Evolutionary conservation across 2,113 vertebrate genomes (phyloP), one percentile per base, ranked within the genome.

Genomic region (Synchiropus splendidus): DNA sequence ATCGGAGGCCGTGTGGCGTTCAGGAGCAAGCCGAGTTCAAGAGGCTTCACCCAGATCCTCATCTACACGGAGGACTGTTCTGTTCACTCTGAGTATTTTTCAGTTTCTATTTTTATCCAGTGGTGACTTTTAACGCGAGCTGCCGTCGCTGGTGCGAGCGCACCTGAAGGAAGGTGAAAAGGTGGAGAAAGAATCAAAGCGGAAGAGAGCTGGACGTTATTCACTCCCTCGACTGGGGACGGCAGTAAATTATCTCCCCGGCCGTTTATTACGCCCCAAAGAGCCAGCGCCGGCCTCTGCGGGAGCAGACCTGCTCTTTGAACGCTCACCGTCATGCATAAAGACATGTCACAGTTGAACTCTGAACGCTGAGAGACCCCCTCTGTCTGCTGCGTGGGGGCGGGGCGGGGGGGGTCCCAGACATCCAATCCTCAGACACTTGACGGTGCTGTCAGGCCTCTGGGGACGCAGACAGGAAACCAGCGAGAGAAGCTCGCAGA

Each of bases 391-490:
- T 67, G 57, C 45, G 54, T 44, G 51, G 39, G 32, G 44, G 40
- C 58, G 61, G 71, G 52, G 56, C 43, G 32, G 41, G 48, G 58
- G 56, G 58, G 41, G 59, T 64, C 73, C 60, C 61, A 67, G 78
- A 75, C 79, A 82, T 69, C 72, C 81, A 73, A 75, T 75, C 70
- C 75, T 83, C 70, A 49, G 66, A 75, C 83, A 83, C 79, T 86
- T 82, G 81, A 85, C 76, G 70, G 51, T 74, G 75, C 60, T 76
- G 71, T 43, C 54, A 76, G 53, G 75, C 82, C 81, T 78, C 77
- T 52, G 64, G 44, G 82, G 85, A 87, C 74, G 67, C 47, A 69
- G 83, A 87, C 87, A 91, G 89, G 90, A 94, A 92, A 85, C 82
- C 67, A 70, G 76, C 85, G 34, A 45, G 34, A 70, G 79, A 80